These are phyloP conservation scores for Mormyrus iriodes DNA, from an alignment of 2,113 vertebrate genomes.

Conservation along the genomic window DNA sequence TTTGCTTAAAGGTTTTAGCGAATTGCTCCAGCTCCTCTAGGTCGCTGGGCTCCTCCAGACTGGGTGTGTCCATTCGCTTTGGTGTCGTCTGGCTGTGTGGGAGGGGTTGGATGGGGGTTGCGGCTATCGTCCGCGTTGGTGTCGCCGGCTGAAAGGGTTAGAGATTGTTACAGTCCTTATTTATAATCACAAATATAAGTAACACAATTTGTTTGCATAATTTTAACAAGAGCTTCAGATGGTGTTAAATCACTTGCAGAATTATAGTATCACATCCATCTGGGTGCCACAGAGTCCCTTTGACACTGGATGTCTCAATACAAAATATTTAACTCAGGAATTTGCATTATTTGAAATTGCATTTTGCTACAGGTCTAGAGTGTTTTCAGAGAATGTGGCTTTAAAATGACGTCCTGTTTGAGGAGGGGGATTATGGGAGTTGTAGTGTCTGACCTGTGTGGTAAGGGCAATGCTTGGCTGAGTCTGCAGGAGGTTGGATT, in stretches of 20 bases:
- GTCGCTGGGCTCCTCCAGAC: slow-evolving; percentile 96
- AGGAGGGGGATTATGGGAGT: background rate
- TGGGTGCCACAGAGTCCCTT: background rate
- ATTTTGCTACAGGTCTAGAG: background rate
- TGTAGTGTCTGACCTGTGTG: slow-evolving; percentile 72
- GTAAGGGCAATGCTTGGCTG: slow-evolving; percentile 95
- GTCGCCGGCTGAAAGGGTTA: slow-evolving; percentile 79
- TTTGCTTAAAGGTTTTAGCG: slow-evolving; percentile 99
- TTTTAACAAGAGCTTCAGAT: background rate
- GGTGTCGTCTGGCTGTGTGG: slow-evolving; percentile 93
- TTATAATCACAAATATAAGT: background rate
- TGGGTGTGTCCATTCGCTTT: slow-evolving; percentile 94
- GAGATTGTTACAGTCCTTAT: background rate
- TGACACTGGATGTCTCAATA: background rate
- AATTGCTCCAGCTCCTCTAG: slow-evolving; percentile 98
- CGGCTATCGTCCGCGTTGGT: slow-evolving; percentile 93
- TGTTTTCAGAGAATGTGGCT: background rate
- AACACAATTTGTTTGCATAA: background rate
- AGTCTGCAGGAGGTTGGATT: slow-evolving; percentile 98
- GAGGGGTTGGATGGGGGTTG: slow-evolving; percentile 84
- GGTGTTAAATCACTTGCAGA: background rate
- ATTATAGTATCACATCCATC: background rate
- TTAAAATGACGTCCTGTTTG: background rate
- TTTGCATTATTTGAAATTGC: background rate
- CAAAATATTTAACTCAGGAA: background rate